Conservation (phyloP, 2,113 vertebrate genomes). For the mouse (Mus musculus) region GRCm39 chr3:76906001-76906500, state of each 20-base stretch:
- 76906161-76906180: not conserved
- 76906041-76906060: not conserved
- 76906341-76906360: not conserved
- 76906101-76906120: not conserved
- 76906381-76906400: not conserved
- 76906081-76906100: not conserved
- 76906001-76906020: not conserved
- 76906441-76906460: not conserved
- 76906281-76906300: not conserved
- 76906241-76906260: slow-evolving; percentile 30
- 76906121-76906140: not conserved
- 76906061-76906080: not conserved
- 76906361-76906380: not conserved
- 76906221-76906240: not conserved
- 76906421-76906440: not conserved
- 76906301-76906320: not conserved
- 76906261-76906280: not conserved
- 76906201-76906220: not conserved
- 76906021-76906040: not conserved
- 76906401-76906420: not conserved
- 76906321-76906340: not conserved
- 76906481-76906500: not conserved
- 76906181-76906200: not conserved
- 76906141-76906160: not conserved
- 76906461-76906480: not conserved